These are phyloP conservation scores for Syngnathus scovelli DNA, from an alignment of 2,113 vertebrate genomes.

Conservation along the genomic window DNA sequence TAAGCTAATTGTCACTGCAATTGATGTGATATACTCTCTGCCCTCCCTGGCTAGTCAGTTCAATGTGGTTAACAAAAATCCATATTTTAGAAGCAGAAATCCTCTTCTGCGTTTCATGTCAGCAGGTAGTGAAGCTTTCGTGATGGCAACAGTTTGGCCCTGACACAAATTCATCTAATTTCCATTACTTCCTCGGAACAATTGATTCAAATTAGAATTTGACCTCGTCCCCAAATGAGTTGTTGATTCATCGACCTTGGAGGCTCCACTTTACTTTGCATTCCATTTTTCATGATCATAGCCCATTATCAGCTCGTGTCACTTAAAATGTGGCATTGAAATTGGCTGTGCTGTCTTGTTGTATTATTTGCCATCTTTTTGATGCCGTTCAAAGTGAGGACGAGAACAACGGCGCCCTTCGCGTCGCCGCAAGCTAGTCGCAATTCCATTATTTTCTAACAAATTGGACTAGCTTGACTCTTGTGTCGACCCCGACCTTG, in stretches of 20 bases:
- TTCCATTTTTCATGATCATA: neutral
- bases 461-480: constrained; percentile 14
- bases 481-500: constrained; percentile 19
- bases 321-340: constrained; percentile 13
- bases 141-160: neutral
- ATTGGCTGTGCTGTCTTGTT: constrained; percentile 1
- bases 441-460: constrained; percentile 24
- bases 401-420: constrained; percentile 26
- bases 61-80: too few species aligned
- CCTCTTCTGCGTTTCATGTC: neutral
- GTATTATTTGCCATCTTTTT: constrained; percentile 25
- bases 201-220: neutral
- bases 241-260: neutral
- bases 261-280: neutral
- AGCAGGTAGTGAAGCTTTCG: neutral
- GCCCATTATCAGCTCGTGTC: constrained; percentile 7
- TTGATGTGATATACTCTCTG: too few species aligned
- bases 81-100: too few species aligned
- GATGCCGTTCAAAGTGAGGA: constrained; percentile 27
- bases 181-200: neutral
- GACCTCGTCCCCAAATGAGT: neutral
- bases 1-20: too few species aligned
- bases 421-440: constrained; percentile 21
- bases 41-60: too few species aligned
- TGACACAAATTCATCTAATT: neutral